Conservation (phyloP, 1,140 invertebrate genomes). For the Colletes gigas region DNA sequence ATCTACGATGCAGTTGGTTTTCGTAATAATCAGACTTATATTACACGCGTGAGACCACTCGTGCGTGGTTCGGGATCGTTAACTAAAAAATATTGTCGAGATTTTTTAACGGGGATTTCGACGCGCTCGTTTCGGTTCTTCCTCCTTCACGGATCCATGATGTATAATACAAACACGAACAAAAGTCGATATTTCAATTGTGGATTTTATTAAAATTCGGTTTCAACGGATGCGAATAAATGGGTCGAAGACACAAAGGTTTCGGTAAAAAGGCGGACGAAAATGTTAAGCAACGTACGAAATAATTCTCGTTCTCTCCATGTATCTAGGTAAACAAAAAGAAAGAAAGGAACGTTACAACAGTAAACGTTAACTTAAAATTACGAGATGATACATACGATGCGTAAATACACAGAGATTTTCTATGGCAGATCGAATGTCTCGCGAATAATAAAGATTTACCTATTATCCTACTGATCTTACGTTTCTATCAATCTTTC, state of each 20-base stretch:
- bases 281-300: constrained; percentile 31
- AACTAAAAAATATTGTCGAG: too few relatives aligned
- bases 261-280: constrained; percentile 28
- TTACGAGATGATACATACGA: constrained; percentile 12
- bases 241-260: constrained; percentile 35
- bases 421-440: constrained; percentile 47
- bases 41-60: not conserved
- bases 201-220: constrained; percentile 53
- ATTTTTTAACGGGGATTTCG: not conserved
- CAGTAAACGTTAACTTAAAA: constrained; percentile 8
- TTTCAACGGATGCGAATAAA: constrained; percentile 47
- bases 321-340: not conserved
- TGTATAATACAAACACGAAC: constrained; percentile 10
- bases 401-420: constrained; percentile 35
- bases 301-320: not conserved
- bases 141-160: not conserved
- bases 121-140: not conserved
- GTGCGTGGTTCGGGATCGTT: not conserved
- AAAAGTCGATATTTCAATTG: constrained; percentile 35
- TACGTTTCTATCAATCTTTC: constrained; percentile 21
- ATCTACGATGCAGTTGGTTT: too few relatives aligned
- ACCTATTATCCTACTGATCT: constrained; percentile 34
- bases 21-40: constrained; percentile 3
- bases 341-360: not conserved
- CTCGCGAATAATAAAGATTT: constrained; percentile 28